phyloP scores from a whole-genome alignment of 2,888 invertebrate genomes.

The Rhorus exstirpatorius region DNA sequence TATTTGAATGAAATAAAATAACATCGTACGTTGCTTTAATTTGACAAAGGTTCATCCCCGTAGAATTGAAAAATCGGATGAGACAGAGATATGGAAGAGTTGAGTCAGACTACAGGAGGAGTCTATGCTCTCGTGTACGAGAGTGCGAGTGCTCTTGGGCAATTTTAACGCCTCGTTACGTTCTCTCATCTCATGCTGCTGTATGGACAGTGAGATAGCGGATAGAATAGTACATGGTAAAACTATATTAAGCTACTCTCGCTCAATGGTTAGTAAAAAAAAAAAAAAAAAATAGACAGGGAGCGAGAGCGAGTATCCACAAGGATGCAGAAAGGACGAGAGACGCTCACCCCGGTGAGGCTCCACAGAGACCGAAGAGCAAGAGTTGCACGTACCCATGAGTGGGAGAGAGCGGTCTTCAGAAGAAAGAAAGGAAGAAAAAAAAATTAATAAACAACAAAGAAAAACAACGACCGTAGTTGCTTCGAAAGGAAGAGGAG shows the following conservation, averaged over 20 bases:
- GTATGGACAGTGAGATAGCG: slow-evolving; percentile 7
- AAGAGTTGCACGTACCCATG: slow-evolving; percentile 65
- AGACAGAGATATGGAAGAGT: neutral
- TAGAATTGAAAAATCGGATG: too few relatives aligned
- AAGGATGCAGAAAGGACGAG: slow-evolving; percentile 69
- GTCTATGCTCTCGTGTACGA: slow-evolving; percentile 56
- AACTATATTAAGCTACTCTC: slow-evolving; percentile 47
- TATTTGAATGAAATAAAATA: too few relatives aligned
- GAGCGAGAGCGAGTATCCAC: slow-evolving; percentile 53
- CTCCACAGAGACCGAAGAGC: slow-evolving; percentile 51
- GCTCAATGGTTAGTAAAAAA: slow-evolving; percentile 51
- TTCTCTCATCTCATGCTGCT: slow-evolving; percentile 60
- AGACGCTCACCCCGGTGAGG: slow-evolving; percentile 43
- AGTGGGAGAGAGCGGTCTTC: slow-evolving; percentile 73
- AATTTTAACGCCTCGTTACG: slow-evolving; percentile 80
- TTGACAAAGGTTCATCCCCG: too few relatives aligned
- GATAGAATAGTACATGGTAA: slow-evolving; percentile 18
- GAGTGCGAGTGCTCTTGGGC: slow-evolving; percentile 65
- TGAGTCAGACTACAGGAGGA: neutral
- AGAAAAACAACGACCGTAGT: slow-evolving; percentile 78
- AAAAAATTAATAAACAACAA: slow-evolving; percentile 73
- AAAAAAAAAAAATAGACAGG: slow-evolving; percentile 8
- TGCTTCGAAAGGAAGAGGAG: slow-evolving; percentile 84
- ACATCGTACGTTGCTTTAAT: too few relatives aligned
- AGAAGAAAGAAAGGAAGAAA: slow-evolving; percentile 66